phyloP scores from a whole-genome alignment of 2,888 invertebrate genomes.

The Tenthredo mesomela region DNA sequence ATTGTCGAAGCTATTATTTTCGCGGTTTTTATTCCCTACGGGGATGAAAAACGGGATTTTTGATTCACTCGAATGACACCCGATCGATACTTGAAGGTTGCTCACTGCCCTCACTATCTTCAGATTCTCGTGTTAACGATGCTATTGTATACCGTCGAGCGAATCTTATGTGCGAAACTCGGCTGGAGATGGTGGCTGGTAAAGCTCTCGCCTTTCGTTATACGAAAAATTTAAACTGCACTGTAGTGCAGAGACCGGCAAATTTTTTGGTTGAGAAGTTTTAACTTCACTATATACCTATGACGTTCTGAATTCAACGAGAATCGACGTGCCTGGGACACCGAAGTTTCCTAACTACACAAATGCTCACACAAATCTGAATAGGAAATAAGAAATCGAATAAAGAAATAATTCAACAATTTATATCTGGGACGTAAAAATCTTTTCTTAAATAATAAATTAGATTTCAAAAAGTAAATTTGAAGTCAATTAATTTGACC shows the following conservation, averaged over 20 bases:
- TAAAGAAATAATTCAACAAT: no score
- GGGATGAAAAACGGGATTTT: not conserved
- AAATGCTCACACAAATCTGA: not conserved
- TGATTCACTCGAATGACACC: not conserved
- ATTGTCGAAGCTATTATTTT: not conserved
- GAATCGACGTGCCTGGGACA: slow-evolving; percentile 1
- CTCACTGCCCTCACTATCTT: slow-evolving; percentile 15
- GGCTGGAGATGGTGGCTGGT: not conserved
- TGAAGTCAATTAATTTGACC: no score
- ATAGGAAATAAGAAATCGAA: not conserved
- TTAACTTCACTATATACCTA: not conserved
- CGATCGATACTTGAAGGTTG: not conserved
- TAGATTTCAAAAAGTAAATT: no score
- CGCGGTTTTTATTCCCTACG: not conserved
- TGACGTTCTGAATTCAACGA: not conserved
- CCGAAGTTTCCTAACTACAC: not conserved
- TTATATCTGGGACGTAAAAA: no score
- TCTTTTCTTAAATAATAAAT: no score
- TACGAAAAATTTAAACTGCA: slow-evolving; percentile 14
- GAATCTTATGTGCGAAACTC: slow-evolving; percentile 39
- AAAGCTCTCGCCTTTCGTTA: not conserved
- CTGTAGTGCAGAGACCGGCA: not conserved
- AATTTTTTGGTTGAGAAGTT: not conserved
- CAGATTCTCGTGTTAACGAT: slow-evolving; percentile 48
- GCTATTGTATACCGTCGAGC: slow-evolving; percentile 46